phyloP scores from a whole-genome alignment of 2,888 invertebrate species.

The Drosophila meridionalis region DNA sequence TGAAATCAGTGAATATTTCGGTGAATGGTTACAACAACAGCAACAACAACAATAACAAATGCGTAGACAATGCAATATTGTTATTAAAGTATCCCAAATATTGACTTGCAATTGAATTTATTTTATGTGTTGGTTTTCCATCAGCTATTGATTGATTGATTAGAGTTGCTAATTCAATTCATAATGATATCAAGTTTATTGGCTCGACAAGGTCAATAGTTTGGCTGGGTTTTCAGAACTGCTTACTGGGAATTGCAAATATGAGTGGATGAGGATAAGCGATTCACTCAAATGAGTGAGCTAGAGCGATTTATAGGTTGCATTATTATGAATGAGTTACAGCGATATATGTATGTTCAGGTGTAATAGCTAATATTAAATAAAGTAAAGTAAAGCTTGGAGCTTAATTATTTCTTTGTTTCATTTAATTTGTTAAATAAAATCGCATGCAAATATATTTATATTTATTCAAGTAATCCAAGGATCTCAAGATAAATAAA shows the following conservation, averaged over 20 bases:
- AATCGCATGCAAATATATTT: too few species aligned
- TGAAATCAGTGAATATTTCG: conserved; percentile 75
- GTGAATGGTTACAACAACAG: conserved; percentile 36
- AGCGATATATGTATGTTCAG: too few species aligned
- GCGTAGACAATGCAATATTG: conserved; percentile 57
- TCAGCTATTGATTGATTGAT: conserved; percentile 37
- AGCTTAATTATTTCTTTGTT: too few species aligned
- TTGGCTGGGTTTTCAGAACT: background rate
- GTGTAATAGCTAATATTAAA: too few species aligned
- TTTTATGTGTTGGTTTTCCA: conserved; percentile 23
- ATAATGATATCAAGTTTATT: conserved; percentile 17
- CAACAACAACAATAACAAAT: conserved; percentile 20
- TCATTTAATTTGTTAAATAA: too few species aligned
- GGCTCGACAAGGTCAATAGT: conserved; percentile 34
- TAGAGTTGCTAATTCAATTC: conserved; percentile 20
- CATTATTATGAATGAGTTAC: background rate
- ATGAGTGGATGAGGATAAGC: background rate
- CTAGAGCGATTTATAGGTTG: background rate
- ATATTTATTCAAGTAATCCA: too few species aligned
- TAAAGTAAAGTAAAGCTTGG: too few species aligned
- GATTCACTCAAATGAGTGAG: background rate
- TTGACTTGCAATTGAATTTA: conserved; percentile 57
- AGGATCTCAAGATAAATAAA: too few species aligned
- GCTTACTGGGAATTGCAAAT: background rate
- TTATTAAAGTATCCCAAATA: conserved; percentile 39